Conservation (phyloP, 2,888 invertebrate species). For the Ditula angustiorana region DNA sequence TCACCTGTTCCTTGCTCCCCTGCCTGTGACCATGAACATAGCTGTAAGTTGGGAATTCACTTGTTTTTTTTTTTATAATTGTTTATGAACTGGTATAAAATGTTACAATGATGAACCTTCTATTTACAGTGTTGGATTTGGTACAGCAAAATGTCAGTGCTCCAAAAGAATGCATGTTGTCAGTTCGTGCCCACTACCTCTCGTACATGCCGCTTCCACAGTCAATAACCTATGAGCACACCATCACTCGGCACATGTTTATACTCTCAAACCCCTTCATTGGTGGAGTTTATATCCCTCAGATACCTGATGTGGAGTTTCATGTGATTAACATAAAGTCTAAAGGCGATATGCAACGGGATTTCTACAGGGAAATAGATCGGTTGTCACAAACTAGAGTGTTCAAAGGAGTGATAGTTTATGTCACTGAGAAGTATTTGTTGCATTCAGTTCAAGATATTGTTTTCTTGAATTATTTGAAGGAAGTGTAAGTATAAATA, state of each 20-base stretch:
- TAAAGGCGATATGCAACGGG: conserved; percentile 54
- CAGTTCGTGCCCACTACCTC: conserved; percentile 61
- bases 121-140: conserved; percentile 68
- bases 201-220: conserved; percentile 66
- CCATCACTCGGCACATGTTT: conserved; percentile 54
- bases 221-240: conserved; percentile 60
- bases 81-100: background rate
- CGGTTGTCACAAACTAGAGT: conserved; percentile 59
- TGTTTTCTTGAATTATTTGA: conserved; percentile 71
- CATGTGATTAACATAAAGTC: conserved; percentile 65
- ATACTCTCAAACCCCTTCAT: conserved; percentile 55
- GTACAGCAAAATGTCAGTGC: conserved; percentile 60
- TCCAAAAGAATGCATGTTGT: conserved; percentile 71
- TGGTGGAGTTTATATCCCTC: conserved; percentile 73
- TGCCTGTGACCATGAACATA: conserved; percentile 68
- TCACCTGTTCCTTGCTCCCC: conserved; percentile 61
- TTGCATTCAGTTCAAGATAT: conserved; percentile 69
- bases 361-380: conserved; percentile 59
- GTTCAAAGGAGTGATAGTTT: conserved; percentile 72
- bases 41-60: conserved; percentile 61
- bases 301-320: conserved; percentile 71
- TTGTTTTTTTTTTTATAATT: conserved; percentile 13
- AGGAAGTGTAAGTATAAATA: conserved; percentile 77
- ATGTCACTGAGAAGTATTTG: conserved; percentile 75
- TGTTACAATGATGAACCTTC: conserved; percentile 10